A percentile compares a stretch with the other conserved stretches of the same genome.
Evolutionary conservation across 2,113 vertebrate species (phyloP).

Genomic region (Aplodontia rufa): DNA sequence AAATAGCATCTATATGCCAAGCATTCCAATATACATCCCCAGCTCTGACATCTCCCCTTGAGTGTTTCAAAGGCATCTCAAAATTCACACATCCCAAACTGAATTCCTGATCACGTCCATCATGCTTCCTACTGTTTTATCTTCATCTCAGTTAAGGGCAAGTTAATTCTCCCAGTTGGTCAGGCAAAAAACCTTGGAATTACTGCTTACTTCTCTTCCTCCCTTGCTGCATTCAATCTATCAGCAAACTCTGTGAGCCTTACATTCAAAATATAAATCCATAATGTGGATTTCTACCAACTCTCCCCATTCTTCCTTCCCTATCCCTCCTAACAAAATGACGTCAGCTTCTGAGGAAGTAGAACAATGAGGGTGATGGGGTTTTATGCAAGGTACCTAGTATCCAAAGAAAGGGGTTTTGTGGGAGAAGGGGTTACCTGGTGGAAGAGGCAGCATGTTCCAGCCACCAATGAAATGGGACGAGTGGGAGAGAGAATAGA

Average conservation of each 20-base stretch:
- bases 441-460: neutral
- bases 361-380: neutral
- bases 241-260: conserved; percentile 5
- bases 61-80: neutral
- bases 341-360: neutral
- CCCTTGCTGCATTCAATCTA: neutral
- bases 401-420: neutral
- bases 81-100: neutral
- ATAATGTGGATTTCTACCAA: neutral
- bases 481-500: neutral
- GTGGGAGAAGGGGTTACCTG: neutral
- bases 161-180: neutral
- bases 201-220: neutral
- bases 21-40: neutral
- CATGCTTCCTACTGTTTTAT: neutral
- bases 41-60: neutral
- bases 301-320: neutral
- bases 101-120: neutral
- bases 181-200: neutral
- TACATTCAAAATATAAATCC: neutral
- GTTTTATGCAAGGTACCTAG: neutral
- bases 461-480: neutral
- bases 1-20: neutral
- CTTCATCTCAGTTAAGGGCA: neutral
- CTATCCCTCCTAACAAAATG: neutral